These are phyloP conservation scores for Melanostoma mellinum DNA, from an alignment of 2,888 invertebrate genomes.

Conservation along the genomic window DNA sequence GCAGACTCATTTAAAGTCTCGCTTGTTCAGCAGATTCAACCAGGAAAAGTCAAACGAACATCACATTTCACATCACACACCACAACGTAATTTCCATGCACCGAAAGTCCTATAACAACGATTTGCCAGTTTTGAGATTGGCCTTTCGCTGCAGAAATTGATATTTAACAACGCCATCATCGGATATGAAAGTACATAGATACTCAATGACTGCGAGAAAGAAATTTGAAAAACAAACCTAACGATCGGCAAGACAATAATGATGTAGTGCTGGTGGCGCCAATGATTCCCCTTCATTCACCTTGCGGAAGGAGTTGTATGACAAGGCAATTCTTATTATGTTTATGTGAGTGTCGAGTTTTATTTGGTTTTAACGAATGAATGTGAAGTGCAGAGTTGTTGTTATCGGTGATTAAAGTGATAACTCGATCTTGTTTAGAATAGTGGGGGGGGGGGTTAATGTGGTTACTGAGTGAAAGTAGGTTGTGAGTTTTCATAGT, in stretches of 20 bases:
- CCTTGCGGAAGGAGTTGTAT: slow-evolving; percentile 46
- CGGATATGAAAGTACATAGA: slow-evolving; percentile 42
- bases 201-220: slow-evolving; percentile 3
- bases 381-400: slow-evolving; percentile 15
- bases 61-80: slow-evolving; percentile 5
- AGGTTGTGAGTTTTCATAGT: too few species aligned
- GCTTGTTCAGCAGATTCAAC: slow-evolving; percentile 32
- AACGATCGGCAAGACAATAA: slow-evolving; percentile 12
- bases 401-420: slow-evolving; percentile 13
- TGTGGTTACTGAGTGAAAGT: too few species aligned
- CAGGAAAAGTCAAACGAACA: slow-evolving; percentile 56
- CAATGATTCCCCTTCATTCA: slow-evolving; percentile 18
- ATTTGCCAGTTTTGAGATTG: slow-evolving; percentile 8
- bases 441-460: too few species aligned
- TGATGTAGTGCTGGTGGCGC: slow-evolving; percentile 40
- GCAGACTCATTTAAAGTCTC: slow-evolving; percentile 22
- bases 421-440: slow-evolving; percentile 24
- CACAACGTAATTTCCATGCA: slow-evolving; percentile 21
- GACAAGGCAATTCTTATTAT: background rate
- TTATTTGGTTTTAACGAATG: slow-evolving; percentile 16
- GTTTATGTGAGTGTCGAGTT: background rate
- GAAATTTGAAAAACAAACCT: slow-evolving; percentile 22
- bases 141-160: slow-evolving; percentile 53
- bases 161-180: slow-evolving; percentile 33
- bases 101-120: slow-evolving; percentile 14